These are phyloP conservation scores for Hapalemur alaotrensis DNA, from an alignment of 2,797 vertebrate genomes.

Conservation along the genomic window DNA sequence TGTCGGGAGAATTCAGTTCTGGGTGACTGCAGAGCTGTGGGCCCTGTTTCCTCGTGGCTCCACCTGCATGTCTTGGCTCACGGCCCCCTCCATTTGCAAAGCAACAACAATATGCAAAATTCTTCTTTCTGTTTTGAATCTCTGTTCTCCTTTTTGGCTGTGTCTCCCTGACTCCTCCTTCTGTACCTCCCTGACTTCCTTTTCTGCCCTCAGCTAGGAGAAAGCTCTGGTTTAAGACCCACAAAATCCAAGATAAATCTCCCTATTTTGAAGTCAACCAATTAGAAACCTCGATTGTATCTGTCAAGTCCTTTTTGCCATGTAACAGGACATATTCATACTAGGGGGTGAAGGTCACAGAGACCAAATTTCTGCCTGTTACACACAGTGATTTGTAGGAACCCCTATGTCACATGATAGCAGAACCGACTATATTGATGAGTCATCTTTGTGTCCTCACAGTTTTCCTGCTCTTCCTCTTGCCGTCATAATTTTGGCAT, in stretches of 20 bases:
- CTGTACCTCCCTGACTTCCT: not conserved
- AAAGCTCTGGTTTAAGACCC: not conserved
- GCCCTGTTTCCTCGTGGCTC: not conserved
- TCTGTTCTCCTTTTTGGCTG: not conserved
- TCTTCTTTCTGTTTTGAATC: not conserved
- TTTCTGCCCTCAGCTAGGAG: not conserved
- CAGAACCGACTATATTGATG: not conserved
- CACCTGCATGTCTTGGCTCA: not conserved
- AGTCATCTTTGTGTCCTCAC: not conserved
- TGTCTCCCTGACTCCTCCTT: not conserved
- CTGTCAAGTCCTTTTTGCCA: not conserved
- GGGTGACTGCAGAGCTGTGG: not conserved
- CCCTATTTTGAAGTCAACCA: not conserved
- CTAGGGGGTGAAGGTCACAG: not conserved
- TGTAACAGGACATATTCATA: not conserved
- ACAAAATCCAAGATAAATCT: not conserved
- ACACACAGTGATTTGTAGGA: not conserved
- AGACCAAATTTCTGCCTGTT: not conserved
- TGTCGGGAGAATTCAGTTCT: not conserved
- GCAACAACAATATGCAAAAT: not conserved
- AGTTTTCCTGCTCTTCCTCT: not conserved
- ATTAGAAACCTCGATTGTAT: not conserved
- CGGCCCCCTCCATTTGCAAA: not conserved
- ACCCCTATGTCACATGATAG: not conserved
- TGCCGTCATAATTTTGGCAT: not conserved